Evolutionary conservation across 2,797 vertebrate genomes (phyloP), one percentile per base, ranked within the genome.

Genomic region (Urocyon cinereoargenteus): DNA sequence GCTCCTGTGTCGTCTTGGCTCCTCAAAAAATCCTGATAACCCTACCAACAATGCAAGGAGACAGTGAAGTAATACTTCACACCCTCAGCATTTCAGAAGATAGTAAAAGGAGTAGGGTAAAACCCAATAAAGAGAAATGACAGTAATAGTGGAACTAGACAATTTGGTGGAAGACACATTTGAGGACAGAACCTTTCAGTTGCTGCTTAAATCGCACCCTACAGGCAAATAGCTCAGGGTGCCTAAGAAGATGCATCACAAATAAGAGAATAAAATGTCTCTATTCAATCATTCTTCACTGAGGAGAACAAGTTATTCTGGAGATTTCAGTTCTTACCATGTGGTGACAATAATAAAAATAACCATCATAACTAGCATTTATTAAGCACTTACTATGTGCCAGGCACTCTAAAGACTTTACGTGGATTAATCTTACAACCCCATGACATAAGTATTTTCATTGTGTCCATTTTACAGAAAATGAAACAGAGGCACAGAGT

Each of bases 211-310:
- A 64, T 93, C 73, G 86, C 19, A 89, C 7, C 26, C 18, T n/a
- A 59, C n/a, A 12, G 51, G 64, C 3, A 91, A 86, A 72, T 62
- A 92, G 19, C 31, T 62, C 59, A 18, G 24, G 6, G 8, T 57
- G 49, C 11, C 78, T 61, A 66, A 93, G 49, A 79, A 15, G 21
- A 55, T 7, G 5, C 66, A 6, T 12, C 31, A 61, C 34, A 91
- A 45, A 86, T 77, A 94, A 87, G 40, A 31, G 4, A 90, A 88
- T 73, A 83, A 93, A 83, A 66, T 72, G 9, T 62, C 26, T 92
- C 40, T 59, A 72, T 12, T 66, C 34, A 59, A 14, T 81, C 3
- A 49, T 77, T 91, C 66, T 81, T 66, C 55, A 57, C 11, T 83
- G 49, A 75, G n/a, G 75, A 22, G 73, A 87, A 57, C 28, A 77